Evolutionary conservation across 2,888 invertebrate species (phyloP).

Genomic region (Scaptomyza tumidula): DNA sequence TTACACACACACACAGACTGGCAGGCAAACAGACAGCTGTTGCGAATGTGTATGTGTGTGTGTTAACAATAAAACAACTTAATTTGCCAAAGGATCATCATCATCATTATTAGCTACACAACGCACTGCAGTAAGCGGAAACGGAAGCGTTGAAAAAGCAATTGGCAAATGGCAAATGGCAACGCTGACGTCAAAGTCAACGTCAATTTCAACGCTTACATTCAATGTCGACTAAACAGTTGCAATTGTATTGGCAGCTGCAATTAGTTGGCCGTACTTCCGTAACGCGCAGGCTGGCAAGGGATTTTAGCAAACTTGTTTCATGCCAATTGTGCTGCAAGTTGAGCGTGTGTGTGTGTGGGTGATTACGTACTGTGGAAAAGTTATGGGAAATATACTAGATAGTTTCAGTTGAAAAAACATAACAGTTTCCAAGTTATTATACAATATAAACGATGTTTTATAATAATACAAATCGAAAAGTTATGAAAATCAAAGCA

Average conservation of each 20-base stretch:
- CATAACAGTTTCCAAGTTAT: too few species aligned
- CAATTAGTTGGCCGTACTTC: conserved; percentile 61
- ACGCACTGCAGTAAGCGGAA: conserved; percentile 61
- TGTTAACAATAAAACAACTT: conserved; percentile 49
- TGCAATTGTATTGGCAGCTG: conserved; percentile 61
- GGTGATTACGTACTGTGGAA: background rate
- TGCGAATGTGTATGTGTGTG: conserved; percentile 18
- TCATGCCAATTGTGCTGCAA: conserved; percentile 44
- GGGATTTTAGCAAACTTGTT: conserved; percentile 41
- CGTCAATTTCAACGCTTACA: background rate
- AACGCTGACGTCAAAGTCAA: conserved; percentile 7
- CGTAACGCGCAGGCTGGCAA: conserved; percentile 20
- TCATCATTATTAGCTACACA: conserved; percentile 33
- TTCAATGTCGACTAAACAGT: conserved; percentile 40
- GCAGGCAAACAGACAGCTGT: conserved; percentile 22
- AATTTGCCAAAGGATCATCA: conserved; percentile 38
- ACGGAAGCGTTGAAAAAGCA: conserved; percentile 71
- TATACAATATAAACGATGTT: too few species aligned
- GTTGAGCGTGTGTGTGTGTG: conserved; percentile 38
- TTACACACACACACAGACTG: conserved; percentile 8
- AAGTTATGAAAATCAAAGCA: background rate
- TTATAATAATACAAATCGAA: too few species aligned
- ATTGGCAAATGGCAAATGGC: conserved; percentile 75
- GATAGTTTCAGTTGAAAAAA: too few species aligned
- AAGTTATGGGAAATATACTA: too few species aligned